These are phyloP conservation scores for Bos indicus DNA, from an alignment of 2,113 vertebrate genomes.

Conservation along the genomic window DNA sequence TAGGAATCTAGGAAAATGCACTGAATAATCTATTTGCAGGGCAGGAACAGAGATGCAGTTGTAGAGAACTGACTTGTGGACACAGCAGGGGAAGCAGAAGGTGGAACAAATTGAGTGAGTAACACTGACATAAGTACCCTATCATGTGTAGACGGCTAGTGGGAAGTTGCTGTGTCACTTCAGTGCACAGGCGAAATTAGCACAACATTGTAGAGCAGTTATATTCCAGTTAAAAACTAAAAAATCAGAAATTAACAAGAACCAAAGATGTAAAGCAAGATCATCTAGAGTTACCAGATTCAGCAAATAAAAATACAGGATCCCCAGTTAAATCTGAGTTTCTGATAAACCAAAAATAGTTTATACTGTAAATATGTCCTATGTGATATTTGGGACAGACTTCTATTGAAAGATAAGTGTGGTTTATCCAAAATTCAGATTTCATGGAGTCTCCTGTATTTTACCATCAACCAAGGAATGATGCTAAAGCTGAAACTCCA, in stretches of 20 bases:
- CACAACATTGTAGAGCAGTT: neutral
- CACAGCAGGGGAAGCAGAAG: neutral
- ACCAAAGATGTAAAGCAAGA: neutral
- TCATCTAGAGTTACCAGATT: neutral
- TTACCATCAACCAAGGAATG: neutral
- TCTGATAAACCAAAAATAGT: neutral
- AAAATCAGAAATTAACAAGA: neutral
- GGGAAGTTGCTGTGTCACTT: neutral
- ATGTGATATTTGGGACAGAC: neutral
- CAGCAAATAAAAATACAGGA: neutral
- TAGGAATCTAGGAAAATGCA: neutral
- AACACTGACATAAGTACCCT: neutral
- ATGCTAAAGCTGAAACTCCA: too few relatives aligned
- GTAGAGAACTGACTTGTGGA: neutral
- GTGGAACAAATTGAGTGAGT: neutral
- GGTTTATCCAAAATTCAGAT: neutral
- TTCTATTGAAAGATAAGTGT: neutral
- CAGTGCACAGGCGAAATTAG: neutral
- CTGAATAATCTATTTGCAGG: neutral
- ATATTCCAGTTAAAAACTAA: neutral
- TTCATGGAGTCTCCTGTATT: neutral
- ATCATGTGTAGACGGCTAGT: neutral
- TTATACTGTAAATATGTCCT: neutral
- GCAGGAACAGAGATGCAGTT: neutral
- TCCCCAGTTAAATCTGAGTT: neutral